Conservation (phyloP, 2,113 vertebrate genomes). For the Forbesichthys agassizii region DNA sequence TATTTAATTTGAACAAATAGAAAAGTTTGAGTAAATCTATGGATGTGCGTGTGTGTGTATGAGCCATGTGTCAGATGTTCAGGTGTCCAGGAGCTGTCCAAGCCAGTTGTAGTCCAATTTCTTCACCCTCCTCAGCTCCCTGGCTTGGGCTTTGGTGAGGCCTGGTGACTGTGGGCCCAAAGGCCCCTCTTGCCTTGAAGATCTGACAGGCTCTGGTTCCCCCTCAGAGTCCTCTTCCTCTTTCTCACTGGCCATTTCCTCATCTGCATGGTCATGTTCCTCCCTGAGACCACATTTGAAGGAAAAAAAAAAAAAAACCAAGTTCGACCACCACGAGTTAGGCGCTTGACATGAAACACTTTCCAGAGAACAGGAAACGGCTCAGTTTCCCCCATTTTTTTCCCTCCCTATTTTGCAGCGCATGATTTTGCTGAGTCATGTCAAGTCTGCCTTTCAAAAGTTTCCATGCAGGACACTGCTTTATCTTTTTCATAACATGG, state of each 20-base stretch:
- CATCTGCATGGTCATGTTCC: slow-evolving; percentile 60
- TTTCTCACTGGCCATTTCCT: slow-evolving; percentile 84
- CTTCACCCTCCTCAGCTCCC: slow-evolving; percentile 82
- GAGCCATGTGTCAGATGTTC: background rate
- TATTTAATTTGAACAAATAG: slow-evolving; percentile 1
- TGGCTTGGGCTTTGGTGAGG: slow-evolving; percentile 82
- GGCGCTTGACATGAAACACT: slow-evolving; percentile 27
- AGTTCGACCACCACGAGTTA: background rate
- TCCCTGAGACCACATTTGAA: slow-evolving; percentile 32
- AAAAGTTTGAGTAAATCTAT: background rate
- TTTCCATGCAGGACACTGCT: background rate
- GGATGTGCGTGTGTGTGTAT: background rate
- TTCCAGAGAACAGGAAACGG: slow-evolving; percentile 11
- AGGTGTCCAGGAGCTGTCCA: slow-evolving; percentile 42
- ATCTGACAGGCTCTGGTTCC: slow-evolving; percentile 67
- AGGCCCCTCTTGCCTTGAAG: slow-evolving; percentile 39
- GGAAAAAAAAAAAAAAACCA: background rate
- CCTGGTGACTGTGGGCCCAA: slow-evolving; percentile 41
- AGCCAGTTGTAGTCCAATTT: slow-evolving; percentile 89
- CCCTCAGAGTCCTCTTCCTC: slow-evolving; percentile 82
- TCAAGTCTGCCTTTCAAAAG: background rate
- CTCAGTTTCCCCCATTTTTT: background rate
- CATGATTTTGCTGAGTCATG: slow-evolving; percentile 1
- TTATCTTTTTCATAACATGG: background rate
- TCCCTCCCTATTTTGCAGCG: background rate